Evolutionary conservation across 2,888 invertebrate genomes (phyloP), one percentile per base, ranked within the genome.

Genomic region (Desoria tigrina): DNA sequence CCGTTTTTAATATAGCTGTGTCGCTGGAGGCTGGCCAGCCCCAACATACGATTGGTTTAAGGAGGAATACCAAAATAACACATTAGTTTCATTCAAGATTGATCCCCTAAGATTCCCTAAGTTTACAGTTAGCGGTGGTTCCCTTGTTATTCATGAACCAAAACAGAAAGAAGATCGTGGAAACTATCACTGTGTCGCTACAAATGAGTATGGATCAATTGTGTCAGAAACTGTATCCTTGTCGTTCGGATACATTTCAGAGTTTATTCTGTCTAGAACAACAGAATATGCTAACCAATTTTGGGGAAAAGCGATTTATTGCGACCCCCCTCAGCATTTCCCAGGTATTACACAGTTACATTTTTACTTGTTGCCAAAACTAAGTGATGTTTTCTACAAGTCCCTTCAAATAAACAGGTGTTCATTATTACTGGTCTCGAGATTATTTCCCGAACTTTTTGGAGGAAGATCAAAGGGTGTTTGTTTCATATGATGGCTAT

Each of bases 401-500:
- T n/a, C 18, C 62, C n/a, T 32, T 4, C 32, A 32, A 32, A 32
- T 32, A 32, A 77, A 23, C 70, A 83, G 86, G 86, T 62, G 91
- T 95, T 0, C 90, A 89, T 73, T 95, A 91, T 80, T 88, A 92
- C 75, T 97, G 96, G 96, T 89, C 91, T 11, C 86, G 95, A 70
- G 90, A 90, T 78, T 89, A 86, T 77, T 93, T 94, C 76, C 90
- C 91, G 0, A 94, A 94, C 80, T 90, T 95, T 76, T 94, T 97
- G 1, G 92, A 95, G 79, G 93, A 95, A 80, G 93, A 94, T 79
- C 87, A 88, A 77, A 84, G 96, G 73, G 91, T 94, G 0, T 96
- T 97, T 83, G 94, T 95, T 0, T 96, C 96, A 0, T 84, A 88
- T 77, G 95, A 96, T 82, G 96, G 96, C 50, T 90, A 94, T 16